Evolutionary conservation across 2,888 invertebrate genomes (phyloP), one percentile per base, ranked within the genome.

Genomic region (Euphydryas editha): DNA sequence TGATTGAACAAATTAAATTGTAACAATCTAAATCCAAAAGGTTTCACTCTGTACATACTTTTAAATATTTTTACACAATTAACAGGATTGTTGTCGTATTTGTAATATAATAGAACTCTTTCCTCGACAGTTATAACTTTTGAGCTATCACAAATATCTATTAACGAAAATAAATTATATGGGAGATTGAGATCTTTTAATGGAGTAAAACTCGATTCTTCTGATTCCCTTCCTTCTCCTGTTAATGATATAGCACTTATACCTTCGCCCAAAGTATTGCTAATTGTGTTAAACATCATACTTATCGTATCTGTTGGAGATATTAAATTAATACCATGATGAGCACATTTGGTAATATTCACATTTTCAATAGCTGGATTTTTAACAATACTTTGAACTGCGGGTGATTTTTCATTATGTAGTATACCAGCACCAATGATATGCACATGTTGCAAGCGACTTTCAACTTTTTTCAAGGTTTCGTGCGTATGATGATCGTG

Each of bases 51-150:
- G 79, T 95, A 97, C 68, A 95, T 95, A 69, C 98, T 97, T 64
- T 96, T 96, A 83, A 99, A 98, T 75, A 99, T 98, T 87, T 99
- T 99, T 0, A 99, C 97, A 82, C 99, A 99, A 82, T 99, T 99
- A 0, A 99, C 97, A 0, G 99, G 98, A 83, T 96, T 95, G 76
- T 98, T 98, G 80, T 98, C 98, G 80, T 99, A 99, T 84, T 99
- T 99, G 87, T 98, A 99, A 83, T 99, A 99, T 20, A 99, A 83
- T 0, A 99, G 87, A 6, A 99, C 95, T 56, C 99, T 94, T 81
- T 99, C 98, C 83, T 98, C 97, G 1, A 99, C 95, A 1, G 94
- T 94, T 17, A 99, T 95, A 81, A 97, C 96, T 90, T 99, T 99
- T 62, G 96, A 96, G 1, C 98, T 97, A 81, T 99, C 98, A 85